These are phyloP conservation scores for Umimayanthus chanpuru DNA, from an alignment of 92 coral and sea anemone species.

Conservation along the genomic window DNA sequence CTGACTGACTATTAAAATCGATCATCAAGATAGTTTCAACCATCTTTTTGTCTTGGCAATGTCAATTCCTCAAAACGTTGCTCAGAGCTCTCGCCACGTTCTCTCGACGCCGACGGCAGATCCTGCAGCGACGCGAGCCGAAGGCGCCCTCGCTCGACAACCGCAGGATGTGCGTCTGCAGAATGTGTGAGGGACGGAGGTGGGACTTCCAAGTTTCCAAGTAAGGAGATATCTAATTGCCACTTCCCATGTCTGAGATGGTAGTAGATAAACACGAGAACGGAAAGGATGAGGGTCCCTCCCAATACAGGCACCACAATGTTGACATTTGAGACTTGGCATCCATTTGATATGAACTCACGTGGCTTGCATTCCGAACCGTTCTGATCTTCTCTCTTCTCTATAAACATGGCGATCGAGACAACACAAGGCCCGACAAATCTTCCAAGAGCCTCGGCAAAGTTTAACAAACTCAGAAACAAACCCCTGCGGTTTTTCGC, in stretches of 20 bases:
- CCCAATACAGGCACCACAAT: slow-evolving; percentile 70
- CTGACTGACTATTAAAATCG: background rate
- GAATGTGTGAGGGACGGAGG: slow-evolving; percentile 56
- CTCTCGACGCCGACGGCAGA: background rate
- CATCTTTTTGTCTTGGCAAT: slow-evolving; percentile 10
- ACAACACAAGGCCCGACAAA: slow-evolving; percentile 83
- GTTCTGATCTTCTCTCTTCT: slow-evolving; percentile 31
- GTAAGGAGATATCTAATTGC: slow-evolving; percentile 60
- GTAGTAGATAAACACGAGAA: slow-evolving; percentile 70
- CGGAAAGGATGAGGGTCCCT: slow-evolving; percentile 51
- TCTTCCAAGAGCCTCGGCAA: slow-evolving; percentile 92
- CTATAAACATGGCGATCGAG: slow-evolving; percentile 66
- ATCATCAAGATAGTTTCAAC: background rate
- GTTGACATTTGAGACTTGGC: slow-evolving; percentile 76
- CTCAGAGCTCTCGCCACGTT: background rate
- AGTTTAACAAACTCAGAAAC: slow-evolving; percentile 84
- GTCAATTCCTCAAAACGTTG: slow-evolving; percentile 39
- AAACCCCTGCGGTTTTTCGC: slow-evolving; percentile 94
- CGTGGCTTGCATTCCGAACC: slow-evolving; percentile 44
- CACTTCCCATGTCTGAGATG: slow-evolving; percentile 84
- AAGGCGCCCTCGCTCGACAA: slow-evolving; percentile 45
- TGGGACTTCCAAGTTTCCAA: slow-evolving; percentile 58
- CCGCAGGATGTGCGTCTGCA: slow-evolving; percentile 31
- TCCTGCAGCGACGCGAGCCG: slow-evolving; percentile 29
- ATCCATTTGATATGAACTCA: slow-evolving; percentile 63